These are phyloP conservation scores for Philereme vetulata DNA, from an alignment of 2,888 invertebrate genomes.

Conservation along the genomic window DNA sequence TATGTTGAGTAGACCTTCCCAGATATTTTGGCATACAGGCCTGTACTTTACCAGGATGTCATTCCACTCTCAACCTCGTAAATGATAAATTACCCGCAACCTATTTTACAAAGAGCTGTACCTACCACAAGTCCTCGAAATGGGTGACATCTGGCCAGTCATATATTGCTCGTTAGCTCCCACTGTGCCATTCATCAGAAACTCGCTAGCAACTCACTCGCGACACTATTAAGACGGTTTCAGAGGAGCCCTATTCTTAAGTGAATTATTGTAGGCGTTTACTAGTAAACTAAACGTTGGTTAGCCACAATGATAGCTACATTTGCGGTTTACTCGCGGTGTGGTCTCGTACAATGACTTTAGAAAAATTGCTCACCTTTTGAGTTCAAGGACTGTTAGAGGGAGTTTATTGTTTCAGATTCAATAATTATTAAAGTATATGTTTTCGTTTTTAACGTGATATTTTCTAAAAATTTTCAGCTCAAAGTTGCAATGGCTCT, in stretches of 20 bases:
- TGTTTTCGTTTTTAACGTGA: too few relatives aligned
- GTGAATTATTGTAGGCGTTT: slow-evolving; percentile 65
- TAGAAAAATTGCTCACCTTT: slow-evolving; percentile 48
- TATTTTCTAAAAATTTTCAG: too few relatives aligned
- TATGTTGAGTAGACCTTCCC: too few relatives aligned
- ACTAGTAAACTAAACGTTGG: slow-evolving; percentile 54
- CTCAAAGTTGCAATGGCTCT: too few relatives aligned
- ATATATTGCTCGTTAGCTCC: slow-evolving; percentile 58
- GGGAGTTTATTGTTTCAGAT: background rate
- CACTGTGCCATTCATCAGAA: slow-evolving; percentile 56
- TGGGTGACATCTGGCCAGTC: slow-evolving; percentile 52
- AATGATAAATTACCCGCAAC: slow-evolving; percentile 23
- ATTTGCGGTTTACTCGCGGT: slow-evolving; percentile 51
- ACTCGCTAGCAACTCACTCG: slow-evolving; percentile 54
- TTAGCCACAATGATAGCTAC: slow-evolving; percentile 48
- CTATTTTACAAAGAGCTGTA: slow-evolving; percentile 31
- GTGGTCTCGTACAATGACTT: slow-evolving; percentile 53
- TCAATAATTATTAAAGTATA: too few relatives aligned
- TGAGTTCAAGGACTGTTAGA: slow-evolving; percentile 41
- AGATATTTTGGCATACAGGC: background rate
- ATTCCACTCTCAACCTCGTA: slow-evolving; percentile 16
- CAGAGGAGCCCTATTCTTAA: slow-evolving; percentile 57
- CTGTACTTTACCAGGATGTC: slow-evolving; percentile 10
- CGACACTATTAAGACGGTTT: slow-evolving; percentile 63
- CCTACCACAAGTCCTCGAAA: slow-evolving; percentile 41